Evolutionary conservation across 2,888 invertebrate genomes (phyloP).

Genomic region (Pandemis cinnamomeana): DNA sequence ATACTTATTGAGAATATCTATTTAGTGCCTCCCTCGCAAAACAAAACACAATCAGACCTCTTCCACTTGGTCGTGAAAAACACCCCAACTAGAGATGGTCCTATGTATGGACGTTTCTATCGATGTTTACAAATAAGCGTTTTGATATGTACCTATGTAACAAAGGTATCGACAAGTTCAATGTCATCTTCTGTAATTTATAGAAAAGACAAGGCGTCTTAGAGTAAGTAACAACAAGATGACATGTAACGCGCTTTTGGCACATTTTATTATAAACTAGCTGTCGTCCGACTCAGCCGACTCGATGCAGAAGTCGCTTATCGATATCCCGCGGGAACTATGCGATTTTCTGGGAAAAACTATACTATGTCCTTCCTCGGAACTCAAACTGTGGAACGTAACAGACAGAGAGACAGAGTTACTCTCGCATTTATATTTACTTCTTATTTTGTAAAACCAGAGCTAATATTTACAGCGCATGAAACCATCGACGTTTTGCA

Average conservation of each 20-base stretch:
- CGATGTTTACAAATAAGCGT: not conserved
- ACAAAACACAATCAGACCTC: conserved; percentile 8
- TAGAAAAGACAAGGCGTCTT: no score
- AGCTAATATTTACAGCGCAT: not conserved
- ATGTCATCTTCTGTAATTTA: not conserved
- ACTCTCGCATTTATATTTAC: no score
- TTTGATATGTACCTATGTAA: not conserved
- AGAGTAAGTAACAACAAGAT: no score
- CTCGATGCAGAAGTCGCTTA: no score
- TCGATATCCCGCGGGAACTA: no score
- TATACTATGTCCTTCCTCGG: no score
- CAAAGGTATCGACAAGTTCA: not conserved
- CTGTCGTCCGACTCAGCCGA: no score
- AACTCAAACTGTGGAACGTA: no score
- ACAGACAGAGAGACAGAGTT: no score
- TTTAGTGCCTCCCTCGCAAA: not conserved
- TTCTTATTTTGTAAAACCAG: not conserved
- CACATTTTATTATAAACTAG: no score
- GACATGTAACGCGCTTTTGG: no score
- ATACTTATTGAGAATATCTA: not conserved
- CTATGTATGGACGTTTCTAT: not conserved
- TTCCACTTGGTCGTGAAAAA: conserved; percentile 11
- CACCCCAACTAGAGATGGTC: not conserved
- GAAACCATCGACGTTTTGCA: not conserved
- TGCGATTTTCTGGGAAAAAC: no score